Percentiles rank a stretch among this genome's conserved stretches.
phyloP scores from a whole-genome alignment of 2,113 vertebrate genomes.

The Ctenomys sociabilis region DNA sequence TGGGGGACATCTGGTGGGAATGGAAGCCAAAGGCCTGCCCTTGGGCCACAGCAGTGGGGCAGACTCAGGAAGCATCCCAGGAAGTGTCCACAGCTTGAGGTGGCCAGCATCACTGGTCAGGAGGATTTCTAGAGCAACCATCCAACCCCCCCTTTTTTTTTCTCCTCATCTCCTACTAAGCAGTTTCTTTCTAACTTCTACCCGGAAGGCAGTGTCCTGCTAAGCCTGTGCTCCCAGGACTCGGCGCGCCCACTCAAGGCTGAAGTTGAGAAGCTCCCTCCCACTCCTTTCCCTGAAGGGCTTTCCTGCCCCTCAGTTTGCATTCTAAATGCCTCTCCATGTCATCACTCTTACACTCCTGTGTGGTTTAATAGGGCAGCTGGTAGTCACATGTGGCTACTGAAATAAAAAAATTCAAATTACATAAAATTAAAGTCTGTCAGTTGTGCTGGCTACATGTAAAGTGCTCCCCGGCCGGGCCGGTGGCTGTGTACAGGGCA shows the following conservation, averaged over 20 bases:
- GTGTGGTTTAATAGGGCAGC: background rate
- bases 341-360: background rate
- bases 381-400: background rate
- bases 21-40: background rate
- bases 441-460: background rate
- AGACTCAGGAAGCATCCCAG: background rate
- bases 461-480: background rate
- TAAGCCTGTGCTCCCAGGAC: background rate
- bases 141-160: background rate
- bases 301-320: too few species aligned
- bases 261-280: background rate
- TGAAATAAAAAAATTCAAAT: background rate
- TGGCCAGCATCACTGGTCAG: background rate
- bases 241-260: background rate
- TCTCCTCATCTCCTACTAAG: background rate
- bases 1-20: background rate
- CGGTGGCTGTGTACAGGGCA: fast-evolving
- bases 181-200: background rate
- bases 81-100: background rate
- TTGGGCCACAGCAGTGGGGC: background rate
- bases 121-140: too few species aligned
- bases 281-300: too few species aligned
- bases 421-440: background rate
- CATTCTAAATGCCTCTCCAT: background rate
- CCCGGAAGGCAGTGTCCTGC: background rate